Percentiles rank a stretch among this genome's conserved stretches.
phyloP scores from a whole-genome alignment of 2,888 invertebrate species.

The Epistrophella euchroma region DNA sequence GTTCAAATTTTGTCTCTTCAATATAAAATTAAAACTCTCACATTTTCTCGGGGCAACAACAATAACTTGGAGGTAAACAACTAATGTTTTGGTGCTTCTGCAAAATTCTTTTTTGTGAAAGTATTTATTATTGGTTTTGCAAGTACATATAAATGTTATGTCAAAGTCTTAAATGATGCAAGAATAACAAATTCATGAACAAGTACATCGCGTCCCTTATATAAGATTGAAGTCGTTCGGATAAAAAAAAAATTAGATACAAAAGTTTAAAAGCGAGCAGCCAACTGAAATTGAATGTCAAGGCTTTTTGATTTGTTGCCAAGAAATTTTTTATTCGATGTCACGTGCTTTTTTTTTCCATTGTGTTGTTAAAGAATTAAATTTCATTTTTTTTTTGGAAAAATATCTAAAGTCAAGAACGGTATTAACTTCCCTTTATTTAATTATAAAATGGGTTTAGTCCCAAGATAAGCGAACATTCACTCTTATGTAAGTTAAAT shows the following conservation, averaged over 20 bases:
- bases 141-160: not conserved
- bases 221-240: not conserved
- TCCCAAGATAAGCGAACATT: too few relatives aligned
- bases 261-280: slow-evolving; percentile 21
- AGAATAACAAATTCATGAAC: slow-evolving; percentile 50
- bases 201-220: slow-evolving; percentile 3
- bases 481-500: too few relatives aligned
- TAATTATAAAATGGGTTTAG: too few relatives aligned
- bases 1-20: not conserved
- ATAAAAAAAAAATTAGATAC: not conserved
- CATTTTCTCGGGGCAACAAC: not conserved
- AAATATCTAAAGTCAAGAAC: too few relatives aligned
- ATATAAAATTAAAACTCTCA: not conserved
- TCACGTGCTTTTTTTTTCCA: slow-evolving; percentile 22
- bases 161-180: slow-evolving; percentile 35
- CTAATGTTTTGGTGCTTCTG: too few relatives aligned
- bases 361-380: slow-evolving; percentile 58
- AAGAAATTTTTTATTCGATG: slow-evolving; percentile 66
- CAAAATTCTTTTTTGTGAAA: not conserved
- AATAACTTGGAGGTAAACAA: too few relatives aligned
- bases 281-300: slow-evolving; percentile 70
- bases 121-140: not conserved
- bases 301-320: slow-evolving; percentile 70
- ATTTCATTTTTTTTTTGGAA: slow-evolving; percentile 51
- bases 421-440: too few relatives aligned